Evolutionary conservation across 2,797 vertebrate genomes (phyloP), one percentile per base, ranked within the genome.

Genomic region (Aratinga solstitialis): DNA sequence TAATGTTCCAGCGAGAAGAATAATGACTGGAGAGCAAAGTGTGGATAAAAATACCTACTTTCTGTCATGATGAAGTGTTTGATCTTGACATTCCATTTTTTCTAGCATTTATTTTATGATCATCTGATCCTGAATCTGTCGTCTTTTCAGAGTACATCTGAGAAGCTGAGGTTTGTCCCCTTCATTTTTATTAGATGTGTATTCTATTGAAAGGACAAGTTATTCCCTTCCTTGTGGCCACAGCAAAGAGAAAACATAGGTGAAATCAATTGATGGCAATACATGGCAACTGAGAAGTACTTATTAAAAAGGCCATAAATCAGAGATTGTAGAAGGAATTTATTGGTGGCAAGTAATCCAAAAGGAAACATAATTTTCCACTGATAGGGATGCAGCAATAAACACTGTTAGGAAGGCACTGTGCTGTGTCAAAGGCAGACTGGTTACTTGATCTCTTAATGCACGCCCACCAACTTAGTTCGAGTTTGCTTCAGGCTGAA

Each of bases 1-100:
- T 96, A 88, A 93, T 83, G 78, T 87, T 89, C 84, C 79, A 78
- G 80, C 45, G 96, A 95, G 79, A 42, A 73, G 50, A 85, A 93
- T 77, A 94, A 93, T 78, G 84, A 65, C 91, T 61, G 65, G 59
- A 91, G 74, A 87, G 74, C 10, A 13, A 89, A 53, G 19, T 45
- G 34, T 36, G 47, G 58, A 61, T 86, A 85, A 83, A 95, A 45
- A 82, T 94, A 88, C 15, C 73, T 86, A 86, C 65, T 91, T 91
- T 32, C 43, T 76, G 92, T 86, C 66, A 65, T 85, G 81, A 87
- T 85, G 34, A 96, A 91, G 21, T 54, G 24, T 48, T 87, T 89
- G 48, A 63, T 67, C 53, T 95, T 94, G 80, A 89, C 67, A 72
- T 82, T 89, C 62, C 20, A 72, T 76, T 92, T 92, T 78, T 71